A percentile compares a stretch with the other conserved stretches of the same genome.
phyloP scores from a whole-genome alignment of 2,113 vertebrate genomes.

The Myotis lucifugus region DNA sequence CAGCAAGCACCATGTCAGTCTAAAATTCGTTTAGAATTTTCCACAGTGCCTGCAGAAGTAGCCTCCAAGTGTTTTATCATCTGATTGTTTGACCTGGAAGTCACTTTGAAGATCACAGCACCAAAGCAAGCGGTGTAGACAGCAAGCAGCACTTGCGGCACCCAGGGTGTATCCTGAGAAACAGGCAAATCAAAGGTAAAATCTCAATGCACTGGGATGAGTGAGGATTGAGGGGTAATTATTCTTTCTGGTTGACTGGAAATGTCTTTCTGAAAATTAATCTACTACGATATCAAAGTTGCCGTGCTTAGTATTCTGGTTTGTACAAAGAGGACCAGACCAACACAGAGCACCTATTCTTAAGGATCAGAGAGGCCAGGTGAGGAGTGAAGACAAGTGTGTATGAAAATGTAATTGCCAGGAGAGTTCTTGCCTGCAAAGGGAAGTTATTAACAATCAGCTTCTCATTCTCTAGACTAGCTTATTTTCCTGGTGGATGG shows the following conservation, averaged over 20 bases:
- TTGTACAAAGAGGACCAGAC: neutral
- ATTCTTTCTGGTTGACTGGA: conserved; percentile 59
- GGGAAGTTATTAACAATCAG: neutral
- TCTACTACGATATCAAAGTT: conserved; percentile 11
- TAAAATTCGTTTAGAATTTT: neutral
- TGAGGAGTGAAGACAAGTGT: conserved; percentile 22
- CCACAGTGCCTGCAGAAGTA: neutral
- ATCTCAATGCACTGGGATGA: neutral
- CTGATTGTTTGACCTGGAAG: neutral
- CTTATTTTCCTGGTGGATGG: neutral
- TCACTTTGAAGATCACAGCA: conserved; percentile 10
- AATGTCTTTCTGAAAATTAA: conserved; percentile 59
- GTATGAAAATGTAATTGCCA: conserved; percentile 34
- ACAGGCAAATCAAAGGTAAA: conserved; percentile 28
- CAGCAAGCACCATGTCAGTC: neutral
- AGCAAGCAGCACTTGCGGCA: neutral
- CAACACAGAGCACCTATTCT: neutral
- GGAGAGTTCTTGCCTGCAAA: neutral
- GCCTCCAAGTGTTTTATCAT: neutral
- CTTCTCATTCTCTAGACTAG: neutral
- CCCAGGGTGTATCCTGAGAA: conserved; percentile 40
- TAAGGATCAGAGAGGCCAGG: conserved; percentile 30
- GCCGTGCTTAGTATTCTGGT: neutral
- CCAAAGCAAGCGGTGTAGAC: neutral
- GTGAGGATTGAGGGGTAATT: conserved; percentile 43